Evolutionary conservation across 2,888 invertebrate species (phyloP).

Genomic region (Epinotia demarniana): DNA sequence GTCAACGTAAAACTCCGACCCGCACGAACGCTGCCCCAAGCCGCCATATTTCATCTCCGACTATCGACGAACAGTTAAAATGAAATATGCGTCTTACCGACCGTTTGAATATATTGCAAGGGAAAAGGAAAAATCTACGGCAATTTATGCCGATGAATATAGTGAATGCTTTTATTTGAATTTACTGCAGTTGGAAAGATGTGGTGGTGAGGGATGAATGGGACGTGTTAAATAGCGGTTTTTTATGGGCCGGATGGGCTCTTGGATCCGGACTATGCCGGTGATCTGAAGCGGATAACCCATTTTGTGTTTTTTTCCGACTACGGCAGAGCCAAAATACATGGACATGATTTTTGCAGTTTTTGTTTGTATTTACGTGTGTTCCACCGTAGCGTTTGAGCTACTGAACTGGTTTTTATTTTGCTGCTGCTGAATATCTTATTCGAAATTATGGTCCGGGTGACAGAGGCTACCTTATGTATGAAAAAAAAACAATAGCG

Average conservation of each 20-base stretch:
- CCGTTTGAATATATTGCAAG: slow-evolving; percentile 64
- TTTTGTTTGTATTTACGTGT: too few relatives aligned
- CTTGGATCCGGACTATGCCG: neutral
- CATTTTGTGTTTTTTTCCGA: neutral
- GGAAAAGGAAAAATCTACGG: slow-evolving; percentile 54
- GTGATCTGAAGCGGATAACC: neutral
- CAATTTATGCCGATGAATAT: slow-evolving; percentile 52
- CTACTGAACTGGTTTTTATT: too few relatives aligned
- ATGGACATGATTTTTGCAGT: too few relatives aligned
- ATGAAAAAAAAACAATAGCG: too few relatives aligned
- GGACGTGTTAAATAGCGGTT: slow-evolving; percentile 15
- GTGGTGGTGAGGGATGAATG: slow-evolving; percentile 42
- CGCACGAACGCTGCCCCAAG: slow-evolving; percentile 42
- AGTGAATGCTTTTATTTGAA: slow-evolving; percentile 43
- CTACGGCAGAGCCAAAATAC: too few relatives aligned
- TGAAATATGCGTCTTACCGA: slow-evolving; percentile 69
- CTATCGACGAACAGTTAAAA: slow-evolving; percentile 72
- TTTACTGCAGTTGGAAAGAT: slow-evolving; percentile 43
- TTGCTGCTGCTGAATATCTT: too few relatives aligned
- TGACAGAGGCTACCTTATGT: too few relatives aligned
- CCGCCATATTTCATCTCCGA: slow-evolving; percentile 66
- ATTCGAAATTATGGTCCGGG: too few relatives aligned
- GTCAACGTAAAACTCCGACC: slow-evolving; percentile 46
- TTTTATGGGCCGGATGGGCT: slow-evolving; percentile 17
- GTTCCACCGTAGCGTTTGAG: too few relatives aligned